Base-by-base conservation (phyloP, 2,113 vertebrate species). In the Channa maculata region DNA sequence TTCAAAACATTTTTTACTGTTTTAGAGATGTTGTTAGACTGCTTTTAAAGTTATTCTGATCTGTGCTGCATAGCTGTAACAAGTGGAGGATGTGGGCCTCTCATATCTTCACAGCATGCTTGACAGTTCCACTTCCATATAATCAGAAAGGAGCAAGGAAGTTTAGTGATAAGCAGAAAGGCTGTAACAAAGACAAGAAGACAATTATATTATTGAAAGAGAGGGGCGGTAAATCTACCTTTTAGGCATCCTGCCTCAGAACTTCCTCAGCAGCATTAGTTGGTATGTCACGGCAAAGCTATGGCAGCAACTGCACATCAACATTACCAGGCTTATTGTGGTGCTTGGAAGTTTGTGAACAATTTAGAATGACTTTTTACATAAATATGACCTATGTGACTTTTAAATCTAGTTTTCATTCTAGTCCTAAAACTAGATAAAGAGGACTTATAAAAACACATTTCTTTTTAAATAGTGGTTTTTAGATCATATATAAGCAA, bases 221-320 rank as follows among this genome's bases (percentile, higher is more conserved):
- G 15, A 64, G 49, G 14, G 37, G 7, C 0, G 43, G 70, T 62
- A 11, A 43, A 14, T 14, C 44, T 14, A 12, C 6, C 39, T 68
- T 75, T 79, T 6, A 70, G 36, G 37, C 11, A 43, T 37, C 7
- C 51, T 38, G 11, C 43, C 24, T 46, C 34, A 66, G 50, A 79
- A 38, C 74, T 75, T 58, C 67, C 2, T 45, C 77, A 10, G 39
- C 53, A 39, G 43, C 9, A 0, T 76, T 6, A 51, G 57, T 71
- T 60, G 50, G 45, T 48, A 57, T 78, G 70, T 76, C 64, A 5
- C 44, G 45, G 59, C 37, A 57, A 45, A 36, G 44, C 74, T 58
- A 12, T 44, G 41, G 14, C 10, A 0, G 44, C 61, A 69, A 50
- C 43, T 61, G 44, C 34, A 46, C 63, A 69, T 81, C 50, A 77